Evolutionary conservation across 2,113 vertebrate species (phyloP).

Genomic region (Anolis carolinensis): DNA sequence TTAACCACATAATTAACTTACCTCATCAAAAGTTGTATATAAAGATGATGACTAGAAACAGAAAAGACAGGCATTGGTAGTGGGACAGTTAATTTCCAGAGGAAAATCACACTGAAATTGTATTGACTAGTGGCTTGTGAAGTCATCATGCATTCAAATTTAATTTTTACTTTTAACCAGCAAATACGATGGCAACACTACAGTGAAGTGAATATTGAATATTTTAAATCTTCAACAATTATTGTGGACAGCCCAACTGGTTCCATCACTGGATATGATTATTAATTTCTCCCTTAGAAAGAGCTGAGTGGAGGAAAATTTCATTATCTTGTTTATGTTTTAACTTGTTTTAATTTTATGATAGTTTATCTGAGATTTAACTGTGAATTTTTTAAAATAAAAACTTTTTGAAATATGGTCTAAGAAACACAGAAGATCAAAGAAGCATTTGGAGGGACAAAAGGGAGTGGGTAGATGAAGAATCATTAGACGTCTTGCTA

Average conservation of each 20-base stretch:
- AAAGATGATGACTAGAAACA: conserved; percentile 73
- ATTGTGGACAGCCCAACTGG: background rate
- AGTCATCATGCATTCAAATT: background rate
- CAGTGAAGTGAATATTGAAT: background rate
- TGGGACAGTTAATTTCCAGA: conserved; percentile 19
- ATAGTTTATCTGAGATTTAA: no score
- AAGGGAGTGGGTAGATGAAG: background rate
- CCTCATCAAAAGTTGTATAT: conserved; percentile 84
- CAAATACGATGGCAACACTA: conserved; percentile 9
- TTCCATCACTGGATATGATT: background rate
- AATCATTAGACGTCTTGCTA: background rate
- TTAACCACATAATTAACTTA: conserved; percentile 59
- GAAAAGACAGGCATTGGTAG: conserved; percentile 42
- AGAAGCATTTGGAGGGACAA: background rate
- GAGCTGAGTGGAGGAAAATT: background rate
- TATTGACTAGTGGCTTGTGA: background rate
- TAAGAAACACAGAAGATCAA: no score
- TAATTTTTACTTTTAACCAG: background rate
- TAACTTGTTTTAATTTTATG: background rate
- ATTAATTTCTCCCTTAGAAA: background rate
- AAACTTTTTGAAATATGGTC: background rate
- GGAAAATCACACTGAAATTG: background rate
- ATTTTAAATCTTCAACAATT: conserved; percentile 6
- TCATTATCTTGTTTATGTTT: no score
- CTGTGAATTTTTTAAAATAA: no score